phyloP scores from a whole-genome alignment of 2,888 invertebrate genomes.

The Odontocerum albicorne region DNA sequence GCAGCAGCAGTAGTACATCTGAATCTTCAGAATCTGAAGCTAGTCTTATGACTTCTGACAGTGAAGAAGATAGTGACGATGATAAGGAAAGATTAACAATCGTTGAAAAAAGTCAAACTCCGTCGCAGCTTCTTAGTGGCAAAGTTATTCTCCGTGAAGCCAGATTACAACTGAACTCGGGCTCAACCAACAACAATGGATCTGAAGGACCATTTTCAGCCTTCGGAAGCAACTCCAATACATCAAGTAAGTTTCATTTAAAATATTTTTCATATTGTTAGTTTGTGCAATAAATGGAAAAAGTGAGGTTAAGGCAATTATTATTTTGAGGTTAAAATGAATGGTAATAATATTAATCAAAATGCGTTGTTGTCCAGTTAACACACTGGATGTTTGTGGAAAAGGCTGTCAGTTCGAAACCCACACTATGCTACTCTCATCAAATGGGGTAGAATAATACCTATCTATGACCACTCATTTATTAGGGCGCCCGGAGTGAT shows the following conservation, averaged over 20 bases:
- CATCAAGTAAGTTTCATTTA: conserved; percentile 36
- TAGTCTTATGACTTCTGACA: conserved; percentile 40
- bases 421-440: too few species aligned
- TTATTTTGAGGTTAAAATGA: too few species aligned
- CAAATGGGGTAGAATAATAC: too few species aligned
- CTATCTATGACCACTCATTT: too few species aligned
- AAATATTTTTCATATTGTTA: not conserved
- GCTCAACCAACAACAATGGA: conserved; percentile 46
- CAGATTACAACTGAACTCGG: conserved; percentile 61
- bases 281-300: too few species aligned
- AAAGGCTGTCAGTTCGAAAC: too few species aligned
- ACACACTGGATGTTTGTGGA: too few species aligned
- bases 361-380: too few species aligned
- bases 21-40: conserved; percentile 33
- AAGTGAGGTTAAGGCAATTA: too few species aligned
- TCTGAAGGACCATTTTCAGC: conserved; percentile 70
- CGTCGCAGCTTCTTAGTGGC: conserved; percentile 59
- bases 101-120: conserved; percentile 43
- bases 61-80: conserved; percentile 46
- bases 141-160: conserved; percentile 72
- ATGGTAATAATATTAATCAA: too few species aligned
- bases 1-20: conserved; percentile 27
- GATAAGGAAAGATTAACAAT: conserved; percentile 47
- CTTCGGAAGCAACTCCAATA: conserved; percentile 41
- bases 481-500: too few species aligned